Percentiles rank a stretch among this genome's conserved stretches.
These are phyloP conservation scores for Poeciliopsis turrubarensis DNA, from an alignment of 2,113 vertebrate species.

Conservation along the genomic window DNA sequence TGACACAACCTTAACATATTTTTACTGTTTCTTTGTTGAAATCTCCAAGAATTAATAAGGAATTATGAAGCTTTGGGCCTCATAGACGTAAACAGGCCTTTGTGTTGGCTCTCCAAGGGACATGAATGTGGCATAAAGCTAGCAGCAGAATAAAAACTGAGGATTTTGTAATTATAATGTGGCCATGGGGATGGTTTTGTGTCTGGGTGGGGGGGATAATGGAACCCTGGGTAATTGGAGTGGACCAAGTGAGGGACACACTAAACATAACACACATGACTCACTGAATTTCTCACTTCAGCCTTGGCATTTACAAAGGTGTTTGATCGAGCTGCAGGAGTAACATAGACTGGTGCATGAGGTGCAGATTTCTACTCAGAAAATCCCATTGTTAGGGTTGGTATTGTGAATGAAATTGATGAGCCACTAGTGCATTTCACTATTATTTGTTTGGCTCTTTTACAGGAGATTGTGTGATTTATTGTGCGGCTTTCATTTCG, in stretches of 20 bases:
- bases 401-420: neutral
- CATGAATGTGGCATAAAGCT: neutral
- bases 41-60: neutral
- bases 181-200: constrained; percentile 5
- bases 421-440: neutral
- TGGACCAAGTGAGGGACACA: constrained; percentile 56
- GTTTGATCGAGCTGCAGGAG: constrained; percentile 16
- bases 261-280: constrained; percentile 55
- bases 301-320: constrained; percentile 27
- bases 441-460: neutral
- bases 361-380: constrained; percentile 3
- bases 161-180: constrained; percentile 47
- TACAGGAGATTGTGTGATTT: neutral
- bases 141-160: constrained; percentile 21
- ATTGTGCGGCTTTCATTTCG: neutral
- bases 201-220: constrained; percentile 45
- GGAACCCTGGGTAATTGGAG: constrained; percentile 63
- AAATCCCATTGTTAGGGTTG: neutral
- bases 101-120: neutral
- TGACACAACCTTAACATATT: neutral
- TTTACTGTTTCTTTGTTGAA: neutral
- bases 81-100: constrained; percentile 1
- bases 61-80: neutral
- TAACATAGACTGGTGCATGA: neutral
- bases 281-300: constrained; percentile 40